A percentile compares a stretch with the other conserved stretches of the same genome.
Conservation (phyloP, 1,140 invertebrate species). For the Hypothenemus hampei region DNA sequence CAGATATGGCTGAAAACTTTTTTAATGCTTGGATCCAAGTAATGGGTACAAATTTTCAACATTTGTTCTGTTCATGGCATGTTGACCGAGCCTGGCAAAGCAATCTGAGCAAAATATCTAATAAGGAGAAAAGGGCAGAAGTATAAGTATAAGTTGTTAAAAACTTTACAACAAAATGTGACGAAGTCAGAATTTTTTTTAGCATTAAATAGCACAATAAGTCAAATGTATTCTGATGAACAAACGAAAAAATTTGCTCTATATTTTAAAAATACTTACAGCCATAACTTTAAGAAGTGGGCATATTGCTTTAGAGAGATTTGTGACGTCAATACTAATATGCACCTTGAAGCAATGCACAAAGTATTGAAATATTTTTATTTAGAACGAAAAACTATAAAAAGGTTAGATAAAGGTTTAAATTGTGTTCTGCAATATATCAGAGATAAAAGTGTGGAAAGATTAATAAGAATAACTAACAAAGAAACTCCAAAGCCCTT, state of each 20-base stretch:
- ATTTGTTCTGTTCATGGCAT: constrained; percentile 24
- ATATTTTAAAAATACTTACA: not conserved
- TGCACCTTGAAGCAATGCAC: not conserved
- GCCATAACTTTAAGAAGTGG: constrained; percentile 1
- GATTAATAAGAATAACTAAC: no score
- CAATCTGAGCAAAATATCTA: constrained; percentile 23
- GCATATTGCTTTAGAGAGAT: not conserved
- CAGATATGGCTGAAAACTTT: constrained; percentile 1
- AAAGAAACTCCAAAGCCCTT: no score
- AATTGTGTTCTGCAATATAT: no score
- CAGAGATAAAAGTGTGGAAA: no score
- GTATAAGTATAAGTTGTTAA: constrained; percentile 27
- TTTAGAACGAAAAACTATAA: no score
- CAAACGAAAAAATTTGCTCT: not conserved
- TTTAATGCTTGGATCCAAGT: constrained; percentile 2
- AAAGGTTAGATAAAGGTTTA: no score
- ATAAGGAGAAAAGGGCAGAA: constrained; percentile 18
- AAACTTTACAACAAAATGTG: constrained; percentile 11
- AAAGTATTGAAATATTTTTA: no score
- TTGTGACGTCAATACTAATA: not conserved
- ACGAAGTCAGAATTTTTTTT: not conserved
- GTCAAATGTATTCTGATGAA: not conserved
- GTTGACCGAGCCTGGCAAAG: constrained; percentile 25
- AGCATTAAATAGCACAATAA: not conserved
- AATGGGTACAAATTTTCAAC: not conserved